Conservation (phyloP, 2,113 vertebrate genomes). For the Porphyrio hochstetteri region DNA sequence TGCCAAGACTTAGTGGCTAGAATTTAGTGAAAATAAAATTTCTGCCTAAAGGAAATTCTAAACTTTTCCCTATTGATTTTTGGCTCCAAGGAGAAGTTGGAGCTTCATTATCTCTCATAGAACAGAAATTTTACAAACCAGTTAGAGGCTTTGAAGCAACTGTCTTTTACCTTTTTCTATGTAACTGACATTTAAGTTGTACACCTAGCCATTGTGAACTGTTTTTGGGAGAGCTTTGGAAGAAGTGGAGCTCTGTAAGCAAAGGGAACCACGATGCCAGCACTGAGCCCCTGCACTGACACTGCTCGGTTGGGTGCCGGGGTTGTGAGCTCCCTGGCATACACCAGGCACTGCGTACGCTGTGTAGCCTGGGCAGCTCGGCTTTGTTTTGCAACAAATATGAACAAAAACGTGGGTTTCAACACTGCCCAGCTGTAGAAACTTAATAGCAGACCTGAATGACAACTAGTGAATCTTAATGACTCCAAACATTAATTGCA, state of each 20-base stretch:
- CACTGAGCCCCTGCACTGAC: accelerated
- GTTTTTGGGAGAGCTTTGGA: not conserved
- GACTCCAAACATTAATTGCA: not conserved
- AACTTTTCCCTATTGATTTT: not conserved
- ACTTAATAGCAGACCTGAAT: no score
- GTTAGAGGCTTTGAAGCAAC: not conserved
- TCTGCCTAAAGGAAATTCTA: not conserved
- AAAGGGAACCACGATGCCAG: accelerated
- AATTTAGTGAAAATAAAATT: not conserved
- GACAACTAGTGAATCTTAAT: not conserved
- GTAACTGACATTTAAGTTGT: not conserved
- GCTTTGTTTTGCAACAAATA: not conserved
- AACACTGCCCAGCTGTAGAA: not conserved
- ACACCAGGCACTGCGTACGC: not conserved
- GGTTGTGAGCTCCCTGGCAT: not conserved
- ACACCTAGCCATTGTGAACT: not conserved
- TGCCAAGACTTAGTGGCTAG: not conserved
- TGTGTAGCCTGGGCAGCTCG: not conserved
- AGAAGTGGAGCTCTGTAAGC: not conserved
- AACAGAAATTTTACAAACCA: not conserved
- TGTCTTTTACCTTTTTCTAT: not conserved
- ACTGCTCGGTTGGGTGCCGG: accelerated
- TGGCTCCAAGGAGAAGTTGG: not conserved
- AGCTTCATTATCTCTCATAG: not conserved
- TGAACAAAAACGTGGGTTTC: not conserved